Percentiles rank a stretch among this genome's conserved stretches.
Conservation (phyloP, 1,140 invertebrate species). For the Bombus cullumanus region DNA sequence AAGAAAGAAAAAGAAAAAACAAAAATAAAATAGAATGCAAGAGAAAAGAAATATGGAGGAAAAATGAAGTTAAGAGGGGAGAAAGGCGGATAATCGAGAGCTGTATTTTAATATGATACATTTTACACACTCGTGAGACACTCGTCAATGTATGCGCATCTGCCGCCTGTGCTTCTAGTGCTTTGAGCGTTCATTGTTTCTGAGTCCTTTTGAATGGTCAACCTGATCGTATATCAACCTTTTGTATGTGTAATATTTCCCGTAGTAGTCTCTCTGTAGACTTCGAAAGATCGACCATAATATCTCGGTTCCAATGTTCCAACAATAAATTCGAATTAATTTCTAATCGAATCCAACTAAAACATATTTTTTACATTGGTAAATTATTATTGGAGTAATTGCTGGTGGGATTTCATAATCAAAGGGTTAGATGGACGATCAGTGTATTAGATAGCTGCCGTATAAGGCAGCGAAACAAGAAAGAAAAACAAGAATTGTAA, state of each 20-base stretch:
- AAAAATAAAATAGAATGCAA: neutral
- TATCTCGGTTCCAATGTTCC: no score
- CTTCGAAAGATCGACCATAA: neutral
- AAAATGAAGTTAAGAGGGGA: neutral
- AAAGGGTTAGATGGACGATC: neutral
- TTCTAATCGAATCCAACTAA: neutral
- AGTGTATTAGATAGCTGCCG: neutral
- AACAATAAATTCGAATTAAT: neutral
- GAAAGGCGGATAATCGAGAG: slow-evolving; percentile 37
- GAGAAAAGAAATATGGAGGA: neutral
- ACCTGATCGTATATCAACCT: slow-evolving; percentile 5
- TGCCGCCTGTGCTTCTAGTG: slow-evolving; percentile 44
- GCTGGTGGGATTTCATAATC: neutral
- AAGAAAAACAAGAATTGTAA: neutral
- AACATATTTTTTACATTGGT: neutral
- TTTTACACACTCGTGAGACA: slow-evolving; percentile 66
- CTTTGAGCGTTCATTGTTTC: slow-evolving; percentile 22
- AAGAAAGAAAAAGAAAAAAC: neutral
- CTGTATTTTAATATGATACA: slow-evolving; percentile 76
- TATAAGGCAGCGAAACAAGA: neutral
- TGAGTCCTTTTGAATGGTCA: neutral
- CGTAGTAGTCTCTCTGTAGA: neutral
- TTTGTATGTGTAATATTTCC: neutral
- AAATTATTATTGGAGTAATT: neutral
- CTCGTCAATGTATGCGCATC: slow-evolving; percentile 53